A percentile compares a stretch with the other conserved stretches of the same genome.
Conservation (phyloP, 1,140 invertebrate genomes). For the Bradynema listronoti region DNA sequence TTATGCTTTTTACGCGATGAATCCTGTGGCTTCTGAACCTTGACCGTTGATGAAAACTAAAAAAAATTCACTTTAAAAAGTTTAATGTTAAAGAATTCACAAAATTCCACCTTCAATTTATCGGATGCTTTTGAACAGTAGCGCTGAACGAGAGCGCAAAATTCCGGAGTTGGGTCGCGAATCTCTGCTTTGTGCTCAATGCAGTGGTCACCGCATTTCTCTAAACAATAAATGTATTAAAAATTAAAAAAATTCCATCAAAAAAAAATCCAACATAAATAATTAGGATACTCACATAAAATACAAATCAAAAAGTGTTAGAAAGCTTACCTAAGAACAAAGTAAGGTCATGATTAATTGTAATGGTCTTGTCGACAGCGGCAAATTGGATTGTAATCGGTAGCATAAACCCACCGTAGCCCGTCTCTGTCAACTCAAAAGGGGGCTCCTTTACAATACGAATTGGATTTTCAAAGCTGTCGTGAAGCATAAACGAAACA, state of each 20-base stretch:
- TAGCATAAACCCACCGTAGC: slow-evolving; percentile 10
- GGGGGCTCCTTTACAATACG: slow-evolving; percentile 8
- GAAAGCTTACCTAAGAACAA: slow-evolving; percentile 4
- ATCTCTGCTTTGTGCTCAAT: slow-evolving; percentile 8
- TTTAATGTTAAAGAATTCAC: too few relatives aligned
- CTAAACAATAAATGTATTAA: slow-evolving; percentile 2
- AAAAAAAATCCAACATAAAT: too few relatives aligned
- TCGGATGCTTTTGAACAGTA: slow-evolving; percentile 6
- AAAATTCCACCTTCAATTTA: too few relatives aligned
- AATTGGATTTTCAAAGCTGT: slow-evolving; percentile 14
- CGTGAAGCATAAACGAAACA: slow-evolving; percentile 14
- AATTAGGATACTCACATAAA: neutral
- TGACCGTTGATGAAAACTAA: too few relatives aligned
- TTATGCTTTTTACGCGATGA: too few relatives aligned
- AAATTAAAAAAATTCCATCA: too few relatives aligned
- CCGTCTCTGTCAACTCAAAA: slow-evolving; percentile 14
- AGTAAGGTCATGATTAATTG: slow-evolving; percentile 8
- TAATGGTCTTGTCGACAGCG: neutral
- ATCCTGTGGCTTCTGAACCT: too few relatives aligned
- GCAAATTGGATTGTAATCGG: slow-evolving; percentile 5
- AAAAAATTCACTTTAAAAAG: too few relatives aligned
- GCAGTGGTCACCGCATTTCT: neutral
- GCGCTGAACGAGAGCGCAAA: neutral
- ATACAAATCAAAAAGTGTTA: neutral
- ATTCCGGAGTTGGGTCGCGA: neutral